Conservation (phyloP, 2,113 vertebrate genomes). For the Arizona elegans region DNA sequence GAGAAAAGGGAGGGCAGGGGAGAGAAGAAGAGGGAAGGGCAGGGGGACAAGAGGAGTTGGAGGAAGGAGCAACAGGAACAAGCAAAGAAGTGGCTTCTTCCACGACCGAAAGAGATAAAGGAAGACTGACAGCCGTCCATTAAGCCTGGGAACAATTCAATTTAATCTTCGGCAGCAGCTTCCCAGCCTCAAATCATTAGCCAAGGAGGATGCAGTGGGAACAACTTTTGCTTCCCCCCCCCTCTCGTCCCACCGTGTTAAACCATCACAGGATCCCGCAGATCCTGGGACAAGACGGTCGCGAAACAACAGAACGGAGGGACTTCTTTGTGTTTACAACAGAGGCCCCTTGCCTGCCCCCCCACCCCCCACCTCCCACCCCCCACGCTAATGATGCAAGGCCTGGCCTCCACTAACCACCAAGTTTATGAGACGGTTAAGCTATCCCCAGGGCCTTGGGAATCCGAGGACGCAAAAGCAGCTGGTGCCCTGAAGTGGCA, state of each 20-base stretch:
- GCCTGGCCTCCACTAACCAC: background rate
- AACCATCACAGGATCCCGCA: background rate
- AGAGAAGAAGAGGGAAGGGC: too few relatives aligned
- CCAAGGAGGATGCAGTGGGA: background rate
- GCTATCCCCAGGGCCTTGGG: slow-evolving; percentile 1
- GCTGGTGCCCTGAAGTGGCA: slow-evolving; percentile 19
- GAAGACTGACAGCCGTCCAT: too few relatives aligned
- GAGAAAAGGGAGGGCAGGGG: too few relatives aligned
- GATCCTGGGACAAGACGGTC: background rate
- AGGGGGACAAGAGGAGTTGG: too few relatives aligned
- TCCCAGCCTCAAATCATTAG: background rate
- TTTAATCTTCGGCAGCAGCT: background rate
- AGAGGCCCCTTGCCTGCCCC: background rate
- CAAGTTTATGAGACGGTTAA: slow-evolving; percentile 26
- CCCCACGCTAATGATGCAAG: background rate
- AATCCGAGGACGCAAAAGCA: background rate
- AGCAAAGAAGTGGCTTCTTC: background rate
- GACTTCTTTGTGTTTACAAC: background rate
- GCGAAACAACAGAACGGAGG: background rate
- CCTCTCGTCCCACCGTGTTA: background rate
- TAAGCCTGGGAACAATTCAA: background rate
- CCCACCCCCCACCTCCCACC: too few relatives aligned
- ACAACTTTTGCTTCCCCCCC: background rate
- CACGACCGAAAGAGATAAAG: too few relatives aligned
- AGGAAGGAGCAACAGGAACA: background rate